These are phyloP conservation scores for Mastigias papua DNA, from an alignment of 30 jellyfish, hydroid and myxozoan species.

Conservation along the genomic window DNA sequence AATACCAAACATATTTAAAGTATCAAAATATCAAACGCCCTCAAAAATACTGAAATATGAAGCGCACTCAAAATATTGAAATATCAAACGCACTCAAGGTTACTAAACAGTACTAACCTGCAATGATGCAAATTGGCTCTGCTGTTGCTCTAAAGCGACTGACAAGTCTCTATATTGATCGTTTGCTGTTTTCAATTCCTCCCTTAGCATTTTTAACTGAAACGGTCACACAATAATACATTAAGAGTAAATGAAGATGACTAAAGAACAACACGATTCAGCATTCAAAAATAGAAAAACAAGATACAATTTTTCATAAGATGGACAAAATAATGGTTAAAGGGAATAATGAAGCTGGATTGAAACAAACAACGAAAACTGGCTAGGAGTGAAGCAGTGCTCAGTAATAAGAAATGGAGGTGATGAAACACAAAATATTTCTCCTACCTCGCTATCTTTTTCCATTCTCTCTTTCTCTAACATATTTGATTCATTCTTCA, in stretches of 20 bases:
- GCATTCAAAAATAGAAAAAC: no score
- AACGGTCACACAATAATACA: background rate
- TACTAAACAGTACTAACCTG: conserved; percentile 51
- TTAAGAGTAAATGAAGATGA: background rate
- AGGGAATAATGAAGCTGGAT: background rate
- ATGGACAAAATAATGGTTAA: no score
- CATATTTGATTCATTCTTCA: conserved; percentile 80
- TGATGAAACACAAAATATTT: background rate
- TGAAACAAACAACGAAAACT: background rate
- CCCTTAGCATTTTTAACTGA: conserved; percentile 67
- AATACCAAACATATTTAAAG: no score
- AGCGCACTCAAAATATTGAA: no score
- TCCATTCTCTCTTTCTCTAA: conserved; percentile 73
- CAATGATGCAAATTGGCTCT: conserved; percentile 58
- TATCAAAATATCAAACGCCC: no score
- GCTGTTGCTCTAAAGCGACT: conserved; percentile 72
- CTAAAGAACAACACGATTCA: no score
- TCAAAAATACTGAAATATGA: no score
- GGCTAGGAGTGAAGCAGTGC: background rate
- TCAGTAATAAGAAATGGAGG: background rate
- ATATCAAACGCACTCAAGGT: background rate
- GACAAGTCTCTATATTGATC: conserved; percentile 80
- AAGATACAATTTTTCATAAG: no score
- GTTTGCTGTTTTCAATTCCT: conserved; percentile 68
- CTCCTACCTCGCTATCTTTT: conserved; percentile 83